Evolutionary conservation across 2,888 invertebrate genomes (phyloP).

Genomic region (Pyrgus malvae): DNA sequence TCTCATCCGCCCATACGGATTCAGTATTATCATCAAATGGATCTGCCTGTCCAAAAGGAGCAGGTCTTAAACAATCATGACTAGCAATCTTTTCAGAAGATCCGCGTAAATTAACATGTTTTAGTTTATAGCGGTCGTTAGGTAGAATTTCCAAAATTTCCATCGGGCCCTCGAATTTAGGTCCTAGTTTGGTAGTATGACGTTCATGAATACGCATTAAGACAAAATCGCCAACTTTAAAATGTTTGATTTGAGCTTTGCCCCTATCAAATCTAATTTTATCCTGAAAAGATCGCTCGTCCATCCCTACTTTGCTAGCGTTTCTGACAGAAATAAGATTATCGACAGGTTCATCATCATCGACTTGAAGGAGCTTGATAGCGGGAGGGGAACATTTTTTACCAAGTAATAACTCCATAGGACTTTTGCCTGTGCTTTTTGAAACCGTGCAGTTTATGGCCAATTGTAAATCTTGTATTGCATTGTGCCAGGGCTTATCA

Average conservation of each 20-base stretch:
- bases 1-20: slow-evolving; percentile 15
- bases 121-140: too few relatives aligned
- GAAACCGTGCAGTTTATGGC: slow-evolving; percentile 32
- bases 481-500: slow-evolving; percentile 18
- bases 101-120: too few relatives aligned
- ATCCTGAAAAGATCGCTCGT: too few relatives aligned
- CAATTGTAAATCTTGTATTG: slow-evolving; percentile 27
- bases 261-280: too few relatives aligned
- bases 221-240: slow-evolving; percentile 11
- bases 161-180: slow-evolving; percentile 11
- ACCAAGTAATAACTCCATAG: too few relatives aligned
- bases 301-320: too few relatives aligned
- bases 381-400: too few relatives aligned
- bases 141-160: slow-evolving; percentile 10
- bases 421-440: slow-evolving; percentile 26
- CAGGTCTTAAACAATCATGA: too few relatives aligned
- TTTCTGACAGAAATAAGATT: too few relatives aligned
- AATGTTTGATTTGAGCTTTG: background rate
- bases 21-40: background rate
- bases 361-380: too few relatives aligned
- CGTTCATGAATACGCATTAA: slow-evolving; percentile 11
- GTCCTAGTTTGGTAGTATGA: slow-evolving; percentile 4
- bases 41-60: slow-evolving; percentile 3
- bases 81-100: too few relatives aligned
- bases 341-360: too few relatives aligned